These are phyloP conservation scores for Syngnathus floridae DNA, from an alignment of 2,113 vertebrate species.

Conservation along the genomic window DNA sequence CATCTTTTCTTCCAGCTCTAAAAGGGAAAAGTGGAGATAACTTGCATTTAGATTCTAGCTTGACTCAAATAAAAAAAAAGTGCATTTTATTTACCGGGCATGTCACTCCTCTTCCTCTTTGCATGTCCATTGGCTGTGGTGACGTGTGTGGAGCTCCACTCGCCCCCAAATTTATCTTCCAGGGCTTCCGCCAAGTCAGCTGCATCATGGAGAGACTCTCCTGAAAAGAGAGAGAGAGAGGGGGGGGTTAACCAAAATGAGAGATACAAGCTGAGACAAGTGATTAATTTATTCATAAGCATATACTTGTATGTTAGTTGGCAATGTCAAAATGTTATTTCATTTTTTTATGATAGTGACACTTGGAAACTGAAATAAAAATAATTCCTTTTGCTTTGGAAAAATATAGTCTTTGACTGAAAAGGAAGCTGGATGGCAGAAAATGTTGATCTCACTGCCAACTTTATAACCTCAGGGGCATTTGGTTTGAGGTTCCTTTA, in stretches of 20 bases:
- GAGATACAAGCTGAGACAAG: background rate
- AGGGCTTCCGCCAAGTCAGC: constrained; percentile 73
- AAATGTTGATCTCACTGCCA: background rate
- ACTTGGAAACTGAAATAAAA: too few species aligned
- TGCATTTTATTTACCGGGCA: constrained; percentile 70
- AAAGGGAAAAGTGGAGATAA: background rate
- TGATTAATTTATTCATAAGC: background rate
- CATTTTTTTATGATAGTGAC: too few species aligned
- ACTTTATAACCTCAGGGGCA: background rate
- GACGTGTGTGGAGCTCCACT: constrained; percentile 75
- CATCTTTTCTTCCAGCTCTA: background rate
- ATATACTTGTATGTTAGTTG: too few species aligned
- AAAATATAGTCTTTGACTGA: too few species aligned
- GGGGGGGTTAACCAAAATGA: background rate
- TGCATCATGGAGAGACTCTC: constrained; percentile 71
- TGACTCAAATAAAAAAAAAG: background rate
- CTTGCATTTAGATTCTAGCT: background rate
- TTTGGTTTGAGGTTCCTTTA: background rate
- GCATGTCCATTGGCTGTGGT: constrained; percentile 75
- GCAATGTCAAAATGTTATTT: too few species aligned
- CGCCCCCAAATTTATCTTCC: constrained; percentile 71
- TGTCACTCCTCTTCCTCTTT: constrained; percentile 77
- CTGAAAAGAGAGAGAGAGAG: constrained; percentile 21
- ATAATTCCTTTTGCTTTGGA: too few species aligned
- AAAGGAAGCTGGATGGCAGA: background rate